Evolutionary conservation across 2,113 vertebrate genomes (phyloP).

Genomic region (Siniperca chuatsi): DNA sequence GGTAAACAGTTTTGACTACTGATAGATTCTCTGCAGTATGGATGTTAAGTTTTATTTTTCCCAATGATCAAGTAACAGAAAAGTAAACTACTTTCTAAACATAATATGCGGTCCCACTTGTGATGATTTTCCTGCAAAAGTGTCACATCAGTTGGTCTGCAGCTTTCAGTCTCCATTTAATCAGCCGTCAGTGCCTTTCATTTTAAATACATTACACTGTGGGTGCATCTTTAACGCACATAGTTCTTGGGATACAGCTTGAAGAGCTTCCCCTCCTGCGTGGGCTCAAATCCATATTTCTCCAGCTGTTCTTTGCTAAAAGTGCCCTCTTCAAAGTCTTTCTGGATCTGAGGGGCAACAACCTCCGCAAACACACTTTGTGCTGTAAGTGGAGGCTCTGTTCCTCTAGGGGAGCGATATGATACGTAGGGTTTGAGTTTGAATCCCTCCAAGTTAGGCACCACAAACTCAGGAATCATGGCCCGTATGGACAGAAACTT

Average conservation of each 20-base stretch:
- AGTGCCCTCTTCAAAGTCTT: slow-evolving; percentile 85
- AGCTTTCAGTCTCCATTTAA: background rate
- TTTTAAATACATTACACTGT: background rate
- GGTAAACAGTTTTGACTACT: background rate
- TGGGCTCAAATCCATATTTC: slow-evolving; percentile 93
- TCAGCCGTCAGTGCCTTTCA: background rate
- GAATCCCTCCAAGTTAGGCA: slow-evolving; percentile 91
- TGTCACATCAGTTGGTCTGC: background rate
- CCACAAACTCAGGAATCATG: slow-evolving; percentile 92
- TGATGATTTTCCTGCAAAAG: background rate
- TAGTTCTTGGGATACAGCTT: slow-evolving; percentile 95
- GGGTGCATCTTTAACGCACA: slow-evolving; percentile 80
- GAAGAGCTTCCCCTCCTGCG: slow-evolving; percentile 93
- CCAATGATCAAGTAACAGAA: background rate
- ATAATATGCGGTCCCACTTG: background rate
- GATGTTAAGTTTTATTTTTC: slow-evolving; percentile 13
- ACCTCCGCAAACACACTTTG: slow-evolving; percentile 85
- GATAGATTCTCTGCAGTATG: background rate
- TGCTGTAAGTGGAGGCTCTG: slow-evolving; percentile 84
- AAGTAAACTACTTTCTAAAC: background rate
- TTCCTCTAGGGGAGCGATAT: slow-evolving; percentile 84
- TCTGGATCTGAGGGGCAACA: slow-evolving; percentile 87
- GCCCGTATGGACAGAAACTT: slow-evolving; percentile 86
- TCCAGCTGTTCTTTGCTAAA: slow-evolving; percentile 85
- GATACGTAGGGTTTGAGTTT: slow-evolving; percentile 94